Evolutionary conservation across 2,888 invertebrate genomes (phyloP), one percentile per base, ranked within the genome.

Genomic region (Lymantria dispar): DNA sequence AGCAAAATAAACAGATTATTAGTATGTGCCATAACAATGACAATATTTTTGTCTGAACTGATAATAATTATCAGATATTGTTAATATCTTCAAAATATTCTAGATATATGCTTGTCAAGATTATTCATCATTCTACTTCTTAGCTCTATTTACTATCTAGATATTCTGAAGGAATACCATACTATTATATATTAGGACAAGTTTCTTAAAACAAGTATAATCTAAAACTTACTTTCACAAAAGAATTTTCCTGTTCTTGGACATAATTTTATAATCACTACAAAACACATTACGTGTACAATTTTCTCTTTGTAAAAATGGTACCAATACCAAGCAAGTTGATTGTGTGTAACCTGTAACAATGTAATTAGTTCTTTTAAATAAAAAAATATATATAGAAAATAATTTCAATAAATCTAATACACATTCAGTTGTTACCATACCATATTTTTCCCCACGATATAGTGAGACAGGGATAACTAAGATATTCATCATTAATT

Each of bases 391-490:
- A n/a, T 37, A 3, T 3, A 38, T n/a, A 22, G 22, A 22, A 22
- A 22, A 22, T 22, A 22, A 38, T 38, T 38, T 38, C 11, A n/a
- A 9, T 38, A 38, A n/a, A 12, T 38, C 7, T 38, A 38, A 33
- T 7, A 8, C 8, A 8, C 8, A 33, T 33, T 33, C 33, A 33
- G 33, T 33, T 33, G 3, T 33, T 33, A 33, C 80, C 78, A 78
- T 78, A 83, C 83, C 85, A 82, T 81, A 70, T 49, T 70, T 73
- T 60, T 81, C 83, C 76, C 80, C 81, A 84, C 47, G 80, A 59
- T 62, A 77, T 73, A 54, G 81, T 83, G 76, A 83, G 82, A 73
- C 83, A 84, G 83, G 83, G 83, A 83, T 83, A 84, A 84, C 83
- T 81, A 70, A 78, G 67, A 62, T 72, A 64, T 68, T 82, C 80